Percentiles rank a stretch among this genome's conserved stretches.
These are phyloP conservation scores for Machaerirhynchus nigripectus DNA, from an alignment of 2,113 vertebrate species.

Conservation along the genomic window DNA sequence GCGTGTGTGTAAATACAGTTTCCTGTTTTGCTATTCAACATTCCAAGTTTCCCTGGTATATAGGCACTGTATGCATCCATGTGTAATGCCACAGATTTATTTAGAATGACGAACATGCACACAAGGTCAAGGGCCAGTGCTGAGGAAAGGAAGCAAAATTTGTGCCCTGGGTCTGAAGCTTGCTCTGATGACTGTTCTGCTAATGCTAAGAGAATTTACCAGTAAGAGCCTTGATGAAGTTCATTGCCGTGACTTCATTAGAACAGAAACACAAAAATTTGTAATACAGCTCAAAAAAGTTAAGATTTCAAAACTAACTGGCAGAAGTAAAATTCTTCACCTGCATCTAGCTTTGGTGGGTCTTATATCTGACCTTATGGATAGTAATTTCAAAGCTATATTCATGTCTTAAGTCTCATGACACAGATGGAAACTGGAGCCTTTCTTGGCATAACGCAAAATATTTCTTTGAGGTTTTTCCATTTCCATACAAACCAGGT, in stretches of 20 bases:
- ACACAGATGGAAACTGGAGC: neutral
- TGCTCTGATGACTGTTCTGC: neutral
- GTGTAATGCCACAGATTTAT: neutral
- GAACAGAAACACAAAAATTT: neutral
- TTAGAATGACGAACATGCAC: neutral
- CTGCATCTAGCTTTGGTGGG: neutral
- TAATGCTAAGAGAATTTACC: neutral
- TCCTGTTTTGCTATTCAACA: slow-evolving; percentile 58
- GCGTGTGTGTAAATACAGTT: slow-evolving; percentile 66
- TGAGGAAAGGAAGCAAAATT: neutral
- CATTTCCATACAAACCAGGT: neutral
- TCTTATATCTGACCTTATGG: neutral
- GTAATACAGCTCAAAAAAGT: neutral
- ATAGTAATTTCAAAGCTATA: neutral
- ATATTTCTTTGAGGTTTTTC: neutral
- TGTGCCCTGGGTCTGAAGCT: neutral
- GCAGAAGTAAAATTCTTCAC: neutral
- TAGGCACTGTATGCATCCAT: neutral
- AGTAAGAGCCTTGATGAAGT: neutral
- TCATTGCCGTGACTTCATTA: neutral
- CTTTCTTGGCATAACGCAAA: neutral
- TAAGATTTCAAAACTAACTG: neutral
- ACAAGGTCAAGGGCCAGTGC: neutral
- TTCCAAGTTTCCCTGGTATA: neutral
- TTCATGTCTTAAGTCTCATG: neutral